Base-by-base conservation (phyloP, 2,888 invertebrate species). In the Platycnemis pennipes region DNA sequence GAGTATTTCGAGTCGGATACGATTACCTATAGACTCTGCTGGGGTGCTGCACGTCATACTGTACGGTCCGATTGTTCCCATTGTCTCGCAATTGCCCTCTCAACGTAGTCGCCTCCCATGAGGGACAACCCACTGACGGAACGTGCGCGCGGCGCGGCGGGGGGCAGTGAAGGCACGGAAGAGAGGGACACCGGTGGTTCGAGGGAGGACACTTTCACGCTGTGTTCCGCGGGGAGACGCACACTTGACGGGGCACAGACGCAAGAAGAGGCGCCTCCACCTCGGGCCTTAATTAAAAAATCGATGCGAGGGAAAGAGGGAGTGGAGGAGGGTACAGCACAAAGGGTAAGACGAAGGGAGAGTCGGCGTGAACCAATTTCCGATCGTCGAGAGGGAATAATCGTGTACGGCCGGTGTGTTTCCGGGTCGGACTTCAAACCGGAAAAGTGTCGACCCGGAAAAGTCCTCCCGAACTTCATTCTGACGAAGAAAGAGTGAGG, bases 171-270 rank as follows among this genome's bases (percentile, higher is more conserved):
- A n/a, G n/a, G n/a, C n/a, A n/a, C n/a, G n/a, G n/a, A n/a, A n/a
- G n/a, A n/a, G n/a, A n/a, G n/a, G n/a, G n/a, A n/a, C n/a, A n/a
- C n/a, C n/a, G n/a, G n/a, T n/a, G n/a, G n/a, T n/a, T n/a, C n/a
- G n/a, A n/a, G n/a, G n/a, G n/a, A n/a, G 63, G 63, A 63, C 63
- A 63, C 63, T 63, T 63, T 63, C 63, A 63, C 63, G 26, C 63
- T 63, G 3, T 63, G 2, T 26, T 63, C 63, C n/a, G 63, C 22
- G 56, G 56, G 19, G n/a, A 63, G n/a, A 16, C 63, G 26, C 63
- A 26, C 63, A 63, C 63, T 26, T 63, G 63, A 2, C n/a, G 77
- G 77, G 69, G n/a, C 31, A 5, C 11, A 31, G 37, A 5, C 31
- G 26, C 31, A 77, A 77, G 37, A 69, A 31, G 26, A 63, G 37